Base-by-base conservation (phyloP, 92 coral and sea anemone genomes). In the Epizoanthus fatuus region DNA sequence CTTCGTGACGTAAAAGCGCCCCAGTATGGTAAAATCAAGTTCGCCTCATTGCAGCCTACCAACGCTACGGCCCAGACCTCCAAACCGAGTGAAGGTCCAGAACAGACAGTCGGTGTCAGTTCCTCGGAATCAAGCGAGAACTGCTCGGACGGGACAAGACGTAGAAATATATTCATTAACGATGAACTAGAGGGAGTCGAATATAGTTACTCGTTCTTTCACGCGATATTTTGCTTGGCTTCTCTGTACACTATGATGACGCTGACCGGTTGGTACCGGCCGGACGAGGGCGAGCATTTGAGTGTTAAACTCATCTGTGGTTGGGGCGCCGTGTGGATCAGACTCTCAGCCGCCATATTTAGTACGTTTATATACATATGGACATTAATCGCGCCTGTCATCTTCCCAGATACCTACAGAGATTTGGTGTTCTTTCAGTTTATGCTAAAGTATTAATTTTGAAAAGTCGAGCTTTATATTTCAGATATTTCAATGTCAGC, bases 261-360 rank as follows among this genome's bases (percentile, higher is more conserved):
- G 37, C 85, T 97, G 68, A 97, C 99, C 15, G 92, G 88, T 83
- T 97, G 99, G 99, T 97, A 97, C 89, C 93, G 99, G 39, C 96
- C 98, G 10, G 99, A 97, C 22, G 98, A 97, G 62, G 99, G 96
- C 15, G 95, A 97, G 49, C 93, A 95, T 66, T 83, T 87, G 42
- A 91, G 93, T 15, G 98, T 97, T 63, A 97, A 94, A 79, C 90
- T 97, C 11, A 91, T 97, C 15, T 90, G 92, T 25, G 96, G 98
- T 29, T 97, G 99, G 99, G 98, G 99, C 14, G 92, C 98, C 20
- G 99, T 97, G 47, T 97, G 99, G 99, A 89, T 97, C 63, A 89
- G 98, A 49, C 85, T 97, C 5, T 97, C 98, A 0, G 98, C 98
- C 16, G 98, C 97, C 62, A 97, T 97, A 63, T 95, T 97, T 63